Evolutionary conservation across 2,113 vertebrate species (phyloP).

Genomic region (Platichthys stellatus): DNA sequence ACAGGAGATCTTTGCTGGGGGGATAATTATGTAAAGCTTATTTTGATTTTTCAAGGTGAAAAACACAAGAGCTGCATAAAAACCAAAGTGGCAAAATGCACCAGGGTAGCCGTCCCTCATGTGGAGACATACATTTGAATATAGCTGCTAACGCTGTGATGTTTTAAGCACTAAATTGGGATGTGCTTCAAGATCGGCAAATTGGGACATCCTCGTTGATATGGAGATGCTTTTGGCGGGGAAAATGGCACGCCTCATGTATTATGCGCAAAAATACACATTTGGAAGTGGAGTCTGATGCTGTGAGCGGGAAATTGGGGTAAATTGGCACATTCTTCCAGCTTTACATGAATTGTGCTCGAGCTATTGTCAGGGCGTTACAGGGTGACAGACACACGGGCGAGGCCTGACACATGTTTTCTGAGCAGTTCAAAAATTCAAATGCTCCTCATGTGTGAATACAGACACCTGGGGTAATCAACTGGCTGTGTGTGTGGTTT

Average conservation of each 20-base stretch:
- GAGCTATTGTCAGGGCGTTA: conserved; percentile 64
- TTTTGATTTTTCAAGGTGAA: not conserved
- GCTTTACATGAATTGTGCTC: conserved; percentile 74
- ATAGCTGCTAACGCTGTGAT: conserved; percentile 44
- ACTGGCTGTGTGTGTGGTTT: conserved; percentile 43
- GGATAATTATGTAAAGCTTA: not conserved
- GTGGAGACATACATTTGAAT: conserved; percentile 40
- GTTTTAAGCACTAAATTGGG: conserved; percentile 54
- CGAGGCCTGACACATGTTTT: conserved; percentile 74
- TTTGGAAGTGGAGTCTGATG: conserved; percentile 56
- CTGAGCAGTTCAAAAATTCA: conserved; percentile 75
- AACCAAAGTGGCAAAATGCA: conserved; percentile 3
- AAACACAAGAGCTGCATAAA: not conserved
- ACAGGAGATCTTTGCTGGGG: not conserved
- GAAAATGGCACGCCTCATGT: conserved; percentile 64
- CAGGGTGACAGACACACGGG: conserved; percentile 73
- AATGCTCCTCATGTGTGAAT: conserved; percentile 71
- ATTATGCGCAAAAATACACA: conserved; percentile 73
- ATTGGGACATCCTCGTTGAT: conserved; percentile 67
- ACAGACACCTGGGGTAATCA: conserved; percentile 76
- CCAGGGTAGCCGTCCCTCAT: not conserved
- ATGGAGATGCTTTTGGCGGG: conserved; percentile 64
- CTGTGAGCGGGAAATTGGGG: conserved; percentile 67
- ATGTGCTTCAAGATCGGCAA: conserved; percentile 62
- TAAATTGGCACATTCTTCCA: conserved; percentile 74